Base-by-base conservation (phyloP, 2,888 invertebrate species). In the Ennomos fuscantarius region DNA sequence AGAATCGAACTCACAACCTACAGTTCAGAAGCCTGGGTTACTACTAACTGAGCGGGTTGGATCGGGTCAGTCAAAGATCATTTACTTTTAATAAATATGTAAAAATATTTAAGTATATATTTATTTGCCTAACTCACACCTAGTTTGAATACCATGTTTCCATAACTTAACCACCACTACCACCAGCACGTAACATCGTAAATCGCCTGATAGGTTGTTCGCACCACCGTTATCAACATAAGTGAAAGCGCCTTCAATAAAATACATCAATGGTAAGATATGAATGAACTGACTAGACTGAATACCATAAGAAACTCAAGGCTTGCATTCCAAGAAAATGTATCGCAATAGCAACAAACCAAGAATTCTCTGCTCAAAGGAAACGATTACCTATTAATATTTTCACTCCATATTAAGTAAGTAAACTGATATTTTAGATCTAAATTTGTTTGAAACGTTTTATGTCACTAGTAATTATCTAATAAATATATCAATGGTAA, bases 221-320 rank as follows among this genome's bases (percentile, higher is more conserved):
- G 11, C 40, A 33, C 49, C 11, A 40, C 12, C 34, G 33, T 74
- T 70, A 72, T 70, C 63, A 71, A 6, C 6, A 66, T 68, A 60
- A 76, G 76, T 66, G 79, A 82, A 82, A 82, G 78, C 66, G 52
- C 53, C 13, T 31, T 70, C 70, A 78, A 72, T 76, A 73, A 73
- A 76, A 73, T 66, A 65, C 68, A 73, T 79, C 74, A 77, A 72
- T 73, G 74, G 58, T 53, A 42, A 55, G 32, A 49, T 61, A 71
- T 69, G 65, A 72, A 74, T 75, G 67, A 62, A 68, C 63, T 44
- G 46, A 49, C 45, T 42, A 9, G 33, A 55, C 42, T 34, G 37
- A 59, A 59, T 59, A 53, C 53, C 46, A 41, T 53, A 59, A 49
- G 58, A 58, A 53, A 59, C 31, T 50, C 40, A 13, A 37, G 37